A percentile compares a stretch with the other conserved stretches of the same genome.
Conservation (phyloP, 2,888 invertebrate genomes). For the Trachelus tabidus region DNA sequence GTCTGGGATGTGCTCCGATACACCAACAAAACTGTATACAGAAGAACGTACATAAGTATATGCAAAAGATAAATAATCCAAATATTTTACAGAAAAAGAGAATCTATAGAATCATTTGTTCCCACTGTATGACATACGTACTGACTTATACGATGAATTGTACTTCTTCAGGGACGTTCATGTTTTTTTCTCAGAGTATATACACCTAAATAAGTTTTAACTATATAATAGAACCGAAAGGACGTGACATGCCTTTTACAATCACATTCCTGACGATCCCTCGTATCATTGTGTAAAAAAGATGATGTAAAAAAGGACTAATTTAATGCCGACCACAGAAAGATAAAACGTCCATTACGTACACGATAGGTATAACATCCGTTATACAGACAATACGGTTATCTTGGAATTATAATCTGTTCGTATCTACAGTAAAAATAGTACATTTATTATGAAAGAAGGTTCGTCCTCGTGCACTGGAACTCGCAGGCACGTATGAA, state of each 20-base stretch:
- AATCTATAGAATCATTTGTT: background rate
- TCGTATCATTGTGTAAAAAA: background rate
- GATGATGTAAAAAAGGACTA: slow-evolving; percentile 14
- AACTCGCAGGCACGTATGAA: slow-evolving; percentile 6
- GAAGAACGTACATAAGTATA: background rate
- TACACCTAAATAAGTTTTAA: background rate
- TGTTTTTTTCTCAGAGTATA: background rate
- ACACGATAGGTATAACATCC: background rate
- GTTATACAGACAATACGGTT: background rate
- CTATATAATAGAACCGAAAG: background rate
- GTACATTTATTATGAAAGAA: slow-evolving; percentile 29
- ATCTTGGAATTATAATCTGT: slow-evolving; percentile 29
- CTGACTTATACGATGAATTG: background rate
- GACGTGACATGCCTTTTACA: background rate
- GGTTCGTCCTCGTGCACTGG: slow-evolving; percentile 3
- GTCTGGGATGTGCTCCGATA: background rate
- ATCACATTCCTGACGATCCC: background rate
- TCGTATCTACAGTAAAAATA: slow-evolving; percentile 35
- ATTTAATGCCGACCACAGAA: slow-evolving; percentile 15
- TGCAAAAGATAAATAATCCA: background rate
- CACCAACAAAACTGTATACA: background rate
- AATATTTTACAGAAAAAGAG: background rate
- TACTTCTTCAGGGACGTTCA: background rate
- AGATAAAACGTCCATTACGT: slow-evolving; percentile 6
- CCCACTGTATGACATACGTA: background rate